Conservation (phyloP, 2,113 vertebrate species). For the Tachuris rubrigastra region DNA sequence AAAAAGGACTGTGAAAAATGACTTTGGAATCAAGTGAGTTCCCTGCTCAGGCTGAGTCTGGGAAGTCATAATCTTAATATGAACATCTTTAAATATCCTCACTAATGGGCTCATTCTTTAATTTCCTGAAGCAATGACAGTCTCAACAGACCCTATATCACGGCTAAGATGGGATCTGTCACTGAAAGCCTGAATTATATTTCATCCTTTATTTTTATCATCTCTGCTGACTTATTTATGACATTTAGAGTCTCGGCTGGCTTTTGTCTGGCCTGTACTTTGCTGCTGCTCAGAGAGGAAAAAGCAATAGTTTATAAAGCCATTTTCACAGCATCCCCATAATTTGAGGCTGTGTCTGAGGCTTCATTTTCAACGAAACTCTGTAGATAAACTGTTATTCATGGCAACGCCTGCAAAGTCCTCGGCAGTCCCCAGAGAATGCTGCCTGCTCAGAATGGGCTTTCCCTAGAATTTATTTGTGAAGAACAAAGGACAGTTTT, state of each 20-base stretch:
- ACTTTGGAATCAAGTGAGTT: neutral
- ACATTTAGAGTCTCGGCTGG: neutral
- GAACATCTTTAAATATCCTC: constrained; percentile 42
- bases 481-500: constrained; percentile 55
- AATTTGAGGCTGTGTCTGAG: constrained; percentile 44
- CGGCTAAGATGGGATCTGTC: constrained; percentile 50
- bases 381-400: constrained; percentile 63
- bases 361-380: constrained; percentile 43
- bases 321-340: constrained; percentile 49
- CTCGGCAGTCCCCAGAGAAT: constrained; percentile 45
- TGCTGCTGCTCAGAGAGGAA: neutral
- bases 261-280: constrained; percentile 39
- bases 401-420: constrained; percentile 35
- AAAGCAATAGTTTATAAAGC: constrained; percentile 56
- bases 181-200: constrained; percentile 59
- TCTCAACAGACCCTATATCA: constrained; percentile 55
- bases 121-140: constrained; percentile 66
- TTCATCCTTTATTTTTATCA: constrained; percentile 66
- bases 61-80: constrained; percentile 51
- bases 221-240: constrained; percentile 52
- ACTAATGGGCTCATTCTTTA: constrained; percentile 71
- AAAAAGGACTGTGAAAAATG: neutral
- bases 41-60: neutral
- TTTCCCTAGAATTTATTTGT: constrained; percentile 42
- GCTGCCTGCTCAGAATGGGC: constrained; percentile 15